These are phyloP conservation scores for Erethizon dorsatum DNA, from an alignment of 2,797 vertebrate genomes.

Conservation along the genomic window DNA sequence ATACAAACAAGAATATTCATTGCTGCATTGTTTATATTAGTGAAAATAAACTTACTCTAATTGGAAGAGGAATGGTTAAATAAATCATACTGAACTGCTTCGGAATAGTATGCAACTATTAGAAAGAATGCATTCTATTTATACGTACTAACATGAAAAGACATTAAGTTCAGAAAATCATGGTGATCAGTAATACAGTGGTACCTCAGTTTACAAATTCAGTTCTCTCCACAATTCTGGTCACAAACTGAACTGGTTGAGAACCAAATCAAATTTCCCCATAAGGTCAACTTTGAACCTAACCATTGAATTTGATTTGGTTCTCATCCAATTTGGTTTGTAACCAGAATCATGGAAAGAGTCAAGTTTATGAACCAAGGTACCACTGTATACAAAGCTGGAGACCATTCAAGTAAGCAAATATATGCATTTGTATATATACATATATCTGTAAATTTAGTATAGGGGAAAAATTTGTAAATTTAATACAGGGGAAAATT, in stretches of 20 bases:
- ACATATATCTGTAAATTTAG: neutral
- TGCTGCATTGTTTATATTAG: neutral
- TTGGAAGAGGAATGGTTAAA: constrained; percentile 25
- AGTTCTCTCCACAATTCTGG: neutral
- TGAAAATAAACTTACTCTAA: constrained; percentile 17
- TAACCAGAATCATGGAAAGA: neutral
- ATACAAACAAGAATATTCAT: constrained; percentile 1
- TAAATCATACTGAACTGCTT: neutral
- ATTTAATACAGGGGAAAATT: neutral
- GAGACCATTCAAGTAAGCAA: neutral
- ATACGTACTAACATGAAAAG: constrained; percentile 21
- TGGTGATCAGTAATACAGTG: neutral
- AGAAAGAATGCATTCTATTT: constrained; percentile 33
- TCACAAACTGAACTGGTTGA: neutral
- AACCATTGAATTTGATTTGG: neutral
- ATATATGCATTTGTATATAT: neutral
- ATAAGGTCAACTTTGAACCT: neutral
- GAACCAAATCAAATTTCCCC: neutral
- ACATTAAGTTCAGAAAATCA: constrained; percentile 21
- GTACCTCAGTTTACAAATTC: neutral
- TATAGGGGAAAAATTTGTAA: neutral
- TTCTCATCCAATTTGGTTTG: neutral
- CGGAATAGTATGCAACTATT: neutral
- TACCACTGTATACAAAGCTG: neutral
- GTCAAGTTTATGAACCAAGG: neutral